These are phyloP conservation scores for Mormoops blainvillei DNA, from an alignment of 2,113 vertebrate genomes.

Conservation along the genomic window DNA sequence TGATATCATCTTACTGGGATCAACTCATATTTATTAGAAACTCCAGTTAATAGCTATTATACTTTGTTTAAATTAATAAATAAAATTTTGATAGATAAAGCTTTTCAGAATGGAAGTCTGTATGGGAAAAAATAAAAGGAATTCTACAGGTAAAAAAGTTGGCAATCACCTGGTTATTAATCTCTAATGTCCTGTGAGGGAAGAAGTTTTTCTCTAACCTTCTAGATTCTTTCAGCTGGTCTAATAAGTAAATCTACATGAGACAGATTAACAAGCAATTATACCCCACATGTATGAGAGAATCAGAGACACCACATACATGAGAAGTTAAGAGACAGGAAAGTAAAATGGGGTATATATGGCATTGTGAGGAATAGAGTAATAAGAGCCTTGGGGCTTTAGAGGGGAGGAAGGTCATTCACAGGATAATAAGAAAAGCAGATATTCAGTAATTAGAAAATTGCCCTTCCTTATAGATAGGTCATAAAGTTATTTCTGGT, in stretches of 20 bases:
- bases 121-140: background rate
- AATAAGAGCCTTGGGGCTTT: background rate
- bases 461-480: background rate
- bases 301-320: background rate
- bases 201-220: background rate
- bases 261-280: background rate
- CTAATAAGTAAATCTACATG: background rate
- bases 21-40: slow-evolving; percentile 26
- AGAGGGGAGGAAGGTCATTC: background rate
- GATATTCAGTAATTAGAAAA: background rate
- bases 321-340: background rate
- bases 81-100: background rate
- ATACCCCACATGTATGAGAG: background rate
- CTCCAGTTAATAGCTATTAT: background rate
- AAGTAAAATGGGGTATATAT: background rate
- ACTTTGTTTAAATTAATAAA: slow-evolving; percentile 15
- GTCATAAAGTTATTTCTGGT: background rate
- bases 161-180: background rate
- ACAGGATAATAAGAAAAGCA: background rate
- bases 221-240: background rate
- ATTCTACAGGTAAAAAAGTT: background rate
- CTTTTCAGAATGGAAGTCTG: background rate
- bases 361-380: background rate
- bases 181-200: background rate
- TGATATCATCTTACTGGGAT: background rate